phyloP scores from a whole-genome alignment of 2,888 invertebrate species.

The Zygogramma bicolorata region DNA sequence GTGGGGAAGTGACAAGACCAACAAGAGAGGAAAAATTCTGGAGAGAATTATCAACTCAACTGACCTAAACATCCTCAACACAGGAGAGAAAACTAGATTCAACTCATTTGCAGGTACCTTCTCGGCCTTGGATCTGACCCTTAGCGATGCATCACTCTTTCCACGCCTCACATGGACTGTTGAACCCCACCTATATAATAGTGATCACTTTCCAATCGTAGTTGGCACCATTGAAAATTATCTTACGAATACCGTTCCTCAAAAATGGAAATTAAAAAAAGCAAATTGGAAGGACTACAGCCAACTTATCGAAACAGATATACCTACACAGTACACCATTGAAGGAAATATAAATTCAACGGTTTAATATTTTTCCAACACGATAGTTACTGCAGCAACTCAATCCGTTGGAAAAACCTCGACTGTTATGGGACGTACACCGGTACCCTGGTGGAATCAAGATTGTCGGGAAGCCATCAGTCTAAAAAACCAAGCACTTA shows the following conservation, averaged over 20 bases:
- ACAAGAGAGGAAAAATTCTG: neutral
- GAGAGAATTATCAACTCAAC: neutral
- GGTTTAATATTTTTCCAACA: neutral
- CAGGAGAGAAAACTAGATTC: neutral
- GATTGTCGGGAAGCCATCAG: slow-evolving; percentile 9
- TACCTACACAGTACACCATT: neutral
- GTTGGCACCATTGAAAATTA: neutral
- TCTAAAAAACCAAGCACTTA: slow-evolving; percentile 6
- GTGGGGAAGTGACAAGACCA: neutral
- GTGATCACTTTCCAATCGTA: neutral
- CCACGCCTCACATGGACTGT: neutral
- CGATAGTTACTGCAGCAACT: neutral
- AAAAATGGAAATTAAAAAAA: neutral
- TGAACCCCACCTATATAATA: neutral
- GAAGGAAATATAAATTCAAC: neutral
- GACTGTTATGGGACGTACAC: neutral
- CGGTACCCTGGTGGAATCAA: slow-evolving; percentile 22
- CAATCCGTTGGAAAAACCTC: neutral
- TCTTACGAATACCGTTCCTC: too few species aligned
- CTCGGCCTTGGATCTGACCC: neutral
- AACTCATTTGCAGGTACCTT: neutral
- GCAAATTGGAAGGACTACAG: neutral
- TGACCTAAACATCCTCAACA: neutral
- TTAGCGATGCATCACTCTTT: neutral
- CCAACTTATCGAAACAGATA: neutral